These are phyloP conservation scores for Dryobota labecula DNA, from an alignment of 2,888 invertebrate species.

Conservation along the genomic window DNA sequence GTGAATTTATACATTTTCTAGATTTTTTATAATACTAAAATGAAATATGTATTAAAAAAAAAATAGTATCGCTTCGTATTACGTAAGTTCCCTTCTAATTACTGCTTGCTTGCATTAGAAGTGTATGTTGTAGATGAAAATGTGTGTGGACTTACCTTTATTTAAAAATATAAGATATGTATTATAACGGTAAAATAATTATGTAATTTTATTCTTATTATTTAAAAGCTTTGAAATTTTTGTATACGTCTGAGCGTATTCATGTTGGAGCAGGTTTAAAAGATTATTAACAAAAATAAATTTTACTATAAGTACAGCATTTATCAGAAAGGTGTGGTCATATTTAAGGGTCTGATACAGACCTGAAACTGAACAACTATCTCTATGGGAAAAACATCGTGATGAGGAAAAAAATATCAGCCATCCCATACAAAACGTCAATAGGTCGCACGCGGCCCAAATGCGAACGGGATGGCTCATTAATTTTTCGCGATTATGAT, in stretches of 20 bases:
- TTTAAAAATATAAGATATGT: not conserved
- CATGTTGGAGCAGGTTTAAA: not conserved
- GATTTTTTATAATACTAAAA: conserved; percentile 87
- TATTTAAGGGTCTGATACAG: not conserved
- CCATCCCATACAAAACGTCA: no score
- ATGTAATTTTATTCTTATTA: not conserved
- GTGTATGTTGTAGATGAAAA: conserved; percentile 40
- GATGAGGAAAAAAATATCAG: no score
- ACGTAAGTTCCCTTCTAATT: conserved; percentile 68
- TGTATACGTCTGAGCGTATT: not conserved
- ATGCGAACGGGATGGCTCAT: no score
- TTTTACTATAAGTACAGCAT: not conserved
- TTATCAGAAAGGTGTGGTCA: not conserved
- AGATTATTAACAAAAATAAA: no score
- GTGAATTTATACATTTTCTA: conserved; percentile 91
- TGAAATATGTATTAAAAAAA: conserved; percentile 74
- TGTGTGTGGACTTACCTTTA: conserved; percentile 42
- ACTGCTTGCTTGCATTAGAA: conserved; percentile 77
- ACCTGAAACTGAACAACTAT: no score
- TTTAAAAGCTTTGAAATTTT: not conserved
- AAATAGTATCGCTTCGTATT: conserved; percentile 70
- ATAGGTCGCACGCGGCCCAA: no score
- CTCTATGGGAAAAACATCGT: no score
- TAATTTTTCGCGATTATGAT: no score
- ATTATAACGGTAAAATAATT: not conserved